Evolutionary conservation across 1,140 invertebrate species (phyloP), one percentile per base, ranked within the genome.

Genomic region (Parasteatoda tepidariorum): DNA sequence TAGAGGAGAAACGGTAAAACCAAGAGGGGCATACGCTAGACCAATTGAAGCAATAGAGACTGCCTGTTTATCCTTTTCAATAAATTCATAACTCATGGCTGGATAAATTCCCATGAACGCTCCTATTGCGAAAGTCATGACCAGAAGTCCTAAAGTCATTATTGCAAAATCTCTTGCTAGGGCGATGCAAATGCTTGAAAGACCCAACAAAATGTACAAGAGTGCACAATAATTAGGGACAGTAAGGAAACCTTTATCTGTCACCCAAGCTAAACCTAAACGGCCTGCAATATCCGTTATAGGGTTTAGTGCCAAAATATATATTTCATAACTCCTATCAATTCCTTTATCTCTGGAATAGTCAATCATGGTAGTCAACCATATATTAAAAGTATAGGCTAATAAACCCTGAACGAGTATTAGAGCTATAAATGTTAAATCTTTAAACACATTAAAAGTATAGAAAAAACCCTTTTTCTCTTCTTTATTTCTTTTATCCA

Each of bases 1-100:
- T 9, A 48, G 6, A 48, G 67, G 67, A 22, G 67, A 70, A 5
- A 70, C 28, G 7, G 67, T 24, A n/a, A 38, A 33, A 7, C 67
- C 28, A 33, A 70, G 38, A 15, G 67, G 67, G 15, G 67, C 67
- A 26, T 38, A 26, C 18, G 48, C 11, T 9, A 41, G 2, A 5
- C 24, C 24, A 13, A 33, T 70, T 7, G 67, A 70, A 24, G 67
- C 67, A 33, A 70, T 70, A 38, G 67, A 33, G 34, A 70, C 48
- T 7, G 67, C 48, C 22, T 38, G 38, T 6, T 26, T 1, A 5
- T 70, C 38, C 15, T 38, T 38, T 26, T 48, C 15, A 38, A 70
- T 41, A 38, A 70, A 70, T 4, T 48, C n/a, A 24, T 22, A 26
- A 9, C 38, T 18, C 67, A 70, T 70, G 3, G 34, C 67, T 1